These are phyloP conservation scores for Tachystola acroxantha DNA, from an alignment of 2,888 invertebrate species.

Conservation along the genomic window DNA sequence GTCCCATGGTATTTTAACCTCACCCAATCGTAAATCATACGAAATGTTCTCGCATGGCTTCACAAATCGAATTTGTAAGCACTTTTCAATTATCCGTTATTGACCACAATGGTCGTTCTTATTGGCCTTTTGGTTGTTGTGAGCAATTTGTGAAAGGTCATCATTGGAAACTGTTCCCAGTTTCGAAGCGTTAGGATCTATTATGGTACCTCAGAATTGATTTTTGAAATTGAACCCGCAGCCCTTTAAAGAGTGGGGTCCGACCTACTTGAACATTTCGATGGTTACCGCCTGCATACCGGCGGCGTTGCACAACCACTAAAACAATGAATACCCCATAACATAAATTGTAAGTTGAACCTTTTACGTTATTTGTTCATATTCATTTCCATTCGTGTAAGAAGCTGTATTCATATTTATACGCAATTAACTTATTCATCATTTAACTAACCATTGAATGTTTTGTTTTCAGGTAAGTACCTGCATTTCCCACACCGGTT, in stretches of 20 bases:
- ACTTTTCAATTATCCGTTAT: conserved; percentile 74
- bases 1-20: conserved; percentile 43
- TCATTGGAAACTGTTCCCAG: conserved; percentile 18
- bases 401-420: conserved; percentile 7
- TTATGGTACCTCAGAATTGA: conserved; percentile 12
- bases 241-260: conserved; percentile 40
- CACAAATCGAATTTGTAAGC: conserved; percentile 69
- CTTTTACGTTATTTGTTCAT: conserved; percentile 16
- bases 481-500: not conserved
- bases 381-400: conserved; percentile 15
- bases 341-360: conserved; percentile 27
- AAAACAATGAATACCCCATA: conserved; percentile 47
- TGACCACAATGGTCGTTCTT: conserved; percentile 67
- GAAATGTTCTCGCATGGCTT: conserved; percentile 53
- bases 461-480: conserved; percentile 59
- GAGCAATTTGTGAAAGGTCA: conserved; percentile 51
- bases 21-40: conserved; percentile 60
- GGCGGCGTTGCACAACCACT: conserved; percentile 42
- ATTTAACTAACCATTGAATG: conserved; percentile 13
- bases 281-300: conserved; percentile 51
- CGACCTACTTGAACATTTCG: conserved; percentile 52
- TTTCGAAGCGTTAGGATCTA: conserved; percentile 20
- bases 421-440: conserved; percentile 5
- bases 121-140: conserved; percentile 62
- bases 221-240: conserved; percentile 35